Evolutionary conservation across 2,797 vertebrate genomes (phyloP), one percentile per base, ranked within the genome.

Genomic region (Anguilla megastoma): DNA sequence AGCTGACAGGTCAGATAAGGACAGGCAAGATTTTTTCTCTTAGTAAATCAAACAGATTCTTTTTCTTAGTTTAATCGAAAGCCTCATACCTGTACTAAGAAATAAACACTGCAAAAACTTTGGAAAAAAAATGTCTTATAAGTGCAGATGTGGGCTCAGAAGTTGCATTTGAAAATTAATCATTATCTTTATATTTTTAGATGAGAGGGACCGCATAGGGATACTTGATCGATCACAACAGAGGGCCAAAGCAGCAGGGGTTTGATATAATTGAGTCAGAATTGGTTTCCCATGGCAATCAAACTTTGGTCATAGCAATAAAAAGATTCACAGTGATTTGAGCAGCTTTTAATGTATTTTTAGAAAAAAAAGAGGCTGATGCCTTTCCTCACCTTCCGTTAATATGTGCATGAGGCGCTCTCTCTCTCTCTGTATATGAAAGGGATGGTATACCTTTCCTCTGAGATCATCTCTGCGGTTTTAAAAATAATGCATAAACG

Each of bases 251-350:
- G 94, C 96, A 95, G 95, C 94, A 0, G 95, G 95, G 95, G 96
- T 94, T 95, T 94, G 91, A 95, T 95, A 95, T 96, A 96, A 96
- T 96, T 96, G 96, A 95, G 94, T 94, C 93, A 92, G 94, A 95
- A 95, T 95, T 95, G 95, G 92, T 94, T 95, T 96, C 95, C 94
- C 93, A 94, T 95, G 95, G 94, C 94, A 96, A 92, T 94, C 91
- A 93, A 93, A 95, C 93, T 95, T 95, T 95, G 94, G 94, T 95
- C 93, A 94, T 93, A 94, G 92, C 93, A 91, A 92, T 91, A 91
- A 89, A 86, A 91, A 90, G 92, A 93, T 91, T 90, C 16, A 92
- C 91, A 86, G 90, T 91, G 93, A 94, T 94, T 95, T 93, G 93
- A 90, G 36, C 86, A 89, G 86, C 84, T 21, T 89, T 89, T 92